These are phyloP conservation scores for Eilema sororculum DNA, from an alignment of 2,888 invertebrate genomes.

Conservation along the genomic window DNA sequence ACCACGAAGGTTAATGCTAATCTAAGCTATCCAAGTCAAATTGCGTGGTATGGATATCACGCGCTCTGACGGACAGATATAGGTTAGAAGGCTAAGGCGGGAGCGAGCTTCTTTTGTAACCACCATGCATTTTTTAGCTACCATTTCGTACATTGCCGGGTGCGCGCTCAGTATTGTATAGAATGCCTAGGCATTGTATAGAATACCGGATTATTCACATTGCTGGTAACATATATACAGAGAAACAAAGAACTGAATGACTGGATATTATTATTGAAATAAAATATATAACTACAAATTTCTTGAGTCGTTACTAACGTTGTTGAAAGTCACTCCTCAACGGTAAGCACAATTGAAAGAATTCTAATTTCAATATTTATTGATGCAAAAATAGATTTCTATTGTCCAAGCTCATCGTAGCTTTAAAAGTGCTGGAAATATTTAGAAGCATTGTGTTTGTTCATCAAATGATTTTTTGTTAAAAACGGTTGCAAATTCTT, in stretches of 20 bases:
- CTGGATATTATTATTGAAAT: background rate
- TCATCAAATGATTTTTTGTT: background rate
- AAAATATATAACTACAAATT: background rate
- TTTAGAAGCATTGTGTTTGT: background rate
- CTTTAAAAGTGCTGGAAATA: background rate
- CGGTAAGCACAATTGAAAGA: background rate
- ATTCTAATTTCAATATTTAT: conserved; percentile 16
- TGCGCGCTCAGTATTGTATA: too few relatives aligned
- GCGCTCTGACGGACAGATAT: too few relatives aligned
- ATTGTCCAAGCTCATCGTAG: conserved; percentile 7
- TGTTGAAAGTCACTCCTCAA: background rate
- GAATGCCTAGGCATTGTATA: too few relatives aligned
- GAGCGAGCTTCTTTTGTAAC: too few relatives aligned
- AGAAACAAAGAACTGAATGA: background rate
- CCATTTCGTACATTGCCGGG: too few relatives aligned
- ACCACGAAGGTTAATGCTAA: too few relatives aligned
- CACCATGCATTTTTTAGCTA: too few relatives aligned
- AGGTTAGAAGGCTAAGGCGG: too few relatives aligned
- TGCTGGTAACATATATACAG: too few relatives aligned
- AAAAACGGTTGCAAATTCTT: background rate
- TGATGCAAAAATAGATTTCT: conserved; percentile 1
- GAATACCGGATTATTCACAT: too few relatives aligned
- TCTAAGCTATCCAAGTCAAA: too few relatives aligned
- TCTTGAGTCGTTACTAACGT: background rate
- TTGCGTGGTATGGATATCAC: too few relatives aligned